These are phyloP conservation scores for sheep (Ovis aries) DNA, from an alignment of 2,113 vertebrate genomes.

Conservation along the genomic window ARS-UI_Ramb_v3.0 NC_056077.1:19815501-19816000, in stretches of 20 bases:
- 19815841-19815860: neutral
- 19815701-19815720: neutral
- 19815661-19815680: neutral
- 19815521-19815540: neutral
- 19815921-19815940: neutral
- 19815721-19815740: neutral
- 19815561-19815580: neutral
- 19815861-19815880: neutral
- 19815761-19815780: neutral
- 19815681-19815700: neutral
- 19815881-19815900: neutral
- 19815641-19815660: neutral
- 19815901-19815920: neutral
- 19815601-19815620: neutral
- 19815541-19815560: neutral
- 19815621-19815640: neutral
- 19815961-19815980: neutral
- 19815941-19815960: neutral
- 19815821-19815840: neutral
- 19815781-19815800: neutral
- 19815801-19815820: neutral
- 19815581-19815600: neutral
- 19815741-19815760: neutral
- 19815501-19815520: neutral
- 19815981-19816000: neutral